Base-by-base conservation (phyloP, 2,113 vertebrate genomes). In the Ptilorrhoa leucosticta region DNA sequence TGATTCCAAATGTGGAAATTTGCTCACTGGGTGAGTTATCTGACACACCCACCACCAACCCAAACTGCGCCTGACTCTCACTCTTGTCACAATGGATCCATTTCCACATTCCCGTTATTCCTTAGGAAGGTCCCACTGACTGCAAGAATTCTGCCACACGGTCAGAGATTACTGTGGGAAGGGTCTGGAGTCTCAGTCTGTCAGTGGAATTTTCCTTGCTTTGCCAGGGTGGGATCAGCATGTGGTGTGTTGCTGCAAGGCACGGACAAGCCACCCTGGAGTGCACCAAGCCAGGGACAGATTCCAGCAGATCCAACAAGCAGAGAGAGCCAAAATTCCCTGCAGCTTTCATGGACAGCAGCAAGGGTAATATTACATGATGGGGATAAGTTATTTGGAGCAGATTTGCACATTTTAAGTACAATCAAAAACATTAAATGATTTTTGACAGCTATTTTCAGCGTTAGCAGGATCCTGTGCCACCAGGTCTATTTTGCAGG, bases 351-450 rank as follows among this genome's bases (percentile, higher is more conserved):
- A 40, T 0, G 8, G 60, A 54, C 73, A 86, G 72, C 47, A 45
- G n/a, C 39, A 50, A 51, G 21, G 21, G 13, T 20, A 54, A 33
- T 1, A 17, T 20, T 35, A 51, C 28, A 40, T 0, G 0, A 50
- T 4, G 28, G 28, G 56, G 19, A 27, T 3, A 40, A 57, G 33
- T 21, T 80, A 35, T 51, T 66, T 27, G 24, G 42, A 73, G 70
- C 40, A 68, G 61, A 78, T 57, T 48, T 51, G 61, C 37, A 47
- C 33, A 6, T 75, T 91, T 66, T 14, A 77, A 77, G 27, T 11
- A 70, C 30, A 47, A 30, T 26, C 11, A 8, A n/a, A 85, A 48
- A 20, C 4, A 69, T 30, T 30, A 35, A 53, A 61, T 48, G 21
- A 12, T 28, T 78, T 65, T 58, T 1, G 1, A 33, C 8, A 65